Evolutionary conservation across 2,888 invertebrate species (phyloP).

Genomic region (Epinotia bilunana): DNA sequence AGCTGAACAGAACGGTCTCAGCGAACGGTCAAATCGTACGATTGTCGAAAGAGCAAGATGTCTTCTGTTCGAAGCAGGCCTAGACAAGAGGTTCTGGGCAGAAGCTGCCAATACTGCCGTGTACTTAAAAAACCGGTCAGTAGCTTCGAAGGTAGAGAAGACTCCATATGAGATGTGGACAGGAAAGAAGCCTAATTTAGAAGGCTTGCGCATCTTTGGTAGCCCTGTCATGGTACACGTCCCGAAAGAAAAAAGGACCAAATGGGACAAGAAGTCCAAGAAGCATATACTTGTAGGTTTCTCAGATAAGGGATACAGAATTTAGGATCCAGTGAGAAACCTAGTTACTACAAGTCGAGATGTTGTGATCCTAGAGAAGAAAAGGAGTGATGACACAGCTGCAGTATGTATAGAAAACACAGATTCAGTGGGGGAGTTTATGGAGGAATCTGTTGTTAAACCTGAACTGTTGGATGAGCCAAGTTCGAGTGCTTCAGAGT

Average conservation of each 20-base stretch:
- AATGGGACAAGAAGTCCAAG: constrained; percentile 49
- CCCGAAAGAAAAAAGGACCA: constrained; percentile 56
- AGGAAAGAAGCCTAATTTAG: constrained; percentile 52
- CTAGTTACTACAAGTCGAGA: too few relatives aligned
- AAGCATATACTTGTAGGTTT: constrained; percentile 37
- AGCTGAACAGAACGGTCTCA: too few relatives aligned
- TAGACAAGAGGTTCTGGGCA: constrained; percentile 12
- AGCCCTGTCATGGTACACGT: constrained; percentile 55
- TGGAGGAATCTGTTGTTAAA: too few relatives aligned
- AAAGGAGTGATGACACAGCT: too few relatives aligned
- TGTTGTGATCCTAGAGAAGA: too few relatives aligned
- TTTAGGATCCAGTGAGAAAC: constrained; percentile 37
- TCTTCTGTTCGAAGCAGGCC: too few relatives aligned
- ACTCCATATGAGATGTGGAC: constrained; percentile 59
- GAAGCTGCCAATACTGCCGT: constrained; percentile 7
- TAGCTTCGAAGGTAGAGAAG: constrained; percentile 30
- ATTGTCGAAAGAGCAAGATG: too few relatives aligned
- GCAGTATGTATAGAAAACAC: too few relatives aligned
- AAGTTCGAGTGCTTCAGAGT: constrained; percentile 9
- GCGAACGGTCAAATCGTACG: too few relatives aligned
- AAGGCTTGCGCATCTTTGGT: constrained; percentile 58
- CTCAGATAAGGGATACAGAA: constrained; percentile 39
- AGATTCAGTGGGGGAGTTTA: too few relatives aligned
- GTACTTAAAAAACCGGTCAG: constrained; percentile 2
- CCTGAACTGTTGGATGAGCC: neutral